Conservation (phyloP, 2,797 vertebrate genomes). For the Coilia nasus region DNA sequence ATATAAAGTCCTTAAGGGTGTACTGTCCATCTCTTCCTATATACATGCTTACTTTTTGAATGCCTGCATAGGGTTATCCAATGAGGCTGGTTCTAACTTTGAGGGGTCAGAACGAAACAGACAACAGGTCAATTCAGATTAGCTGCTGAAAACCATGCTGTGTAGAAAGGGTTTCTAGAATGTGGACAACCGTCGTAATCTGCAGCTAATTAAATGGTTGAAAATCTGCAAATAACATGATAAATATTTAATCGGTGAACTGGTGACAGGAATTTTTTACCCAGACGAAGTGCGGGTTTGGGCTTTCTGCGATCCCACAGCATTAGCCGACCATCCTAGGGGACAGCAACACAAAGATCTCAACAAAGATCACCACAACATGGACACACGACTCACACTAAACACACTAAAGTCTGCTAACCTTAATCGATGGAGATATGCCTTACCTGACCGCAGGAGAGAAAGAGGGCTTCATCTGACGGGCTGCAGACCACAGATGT, state of each 20-base stretch:
- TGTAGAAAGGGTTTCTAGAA: no score
- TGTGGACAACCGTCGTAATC: neutral
- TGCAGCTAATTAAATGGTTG: neutral
- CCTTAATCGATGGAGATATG: no score
- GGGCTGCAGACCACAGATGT: constrained; percentile 87
- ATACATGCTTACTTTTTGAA: neutral
- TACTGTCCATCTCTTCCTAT: neutral
- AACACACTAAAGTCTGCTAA: no score
- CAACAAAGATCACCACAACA: neutral
- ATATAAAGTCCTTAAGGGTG: neutral
- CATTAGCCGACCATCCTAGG: constrained; percentile 87
- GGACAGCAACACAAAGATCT: neutral
- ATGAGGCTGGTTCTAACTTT: neutral
- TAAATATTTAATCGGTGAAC: neutral
- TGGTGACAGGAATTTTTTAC: constrained; percentile 71
- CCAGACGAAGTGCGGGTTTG: constrained; percentile 89
- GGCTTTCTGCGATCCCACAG: constrained; percentile 94
- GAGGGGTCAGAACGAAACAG: no score
- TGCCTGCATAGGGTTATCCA: neutral
- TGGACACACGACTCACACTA: neutral
- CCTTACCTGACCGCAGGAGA: constrained; percentile 90
- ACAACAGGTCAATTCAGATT: no score
- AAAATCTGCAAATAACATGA: neutral
- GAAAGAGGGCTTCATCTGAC: constrained; percentile 85
- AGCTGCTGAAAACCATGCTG: no score